A percentile compares a stretch with the other conserved stretches of the same genome.
phyloP scores from a whole-genome alignment of 2,797 vertebrate genomes.

The Melanotaenia trifasciata region DNA sequence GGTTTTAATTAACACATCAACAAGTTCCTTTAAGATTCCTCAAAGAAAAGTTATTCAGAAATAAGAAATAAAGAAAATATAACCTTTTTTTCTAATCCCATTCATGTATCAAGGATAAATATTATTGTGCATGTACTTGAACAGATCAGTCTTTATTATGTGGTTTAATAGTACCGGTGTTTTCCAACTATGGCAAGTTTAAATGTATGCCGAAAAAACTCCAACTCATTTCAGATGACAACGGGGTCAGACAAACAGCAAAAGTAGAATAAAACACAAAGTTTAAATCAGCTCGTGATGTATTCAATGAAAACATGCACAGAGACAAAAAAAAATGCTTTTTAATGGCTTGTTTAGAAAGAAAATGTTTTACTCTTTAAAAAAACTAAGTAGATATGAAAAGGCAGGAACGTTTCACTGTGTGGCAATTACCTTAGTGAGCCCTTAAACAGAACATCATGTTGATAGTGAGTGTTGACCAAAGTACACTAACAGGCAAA shows the following conservation, averaged over 20 bases:
- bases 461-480: not conserved
- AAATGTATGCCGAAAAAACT: not conserved
- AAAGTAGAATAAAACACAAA: not conserved
- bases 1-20: not conserved
- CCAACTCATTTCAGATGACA: not conserved
- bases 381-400: not conserved
- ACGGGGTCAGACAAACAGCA: not conserved
- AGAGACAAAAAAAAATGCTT: not conserved
- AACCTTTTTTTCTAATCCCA: too few species aligned
- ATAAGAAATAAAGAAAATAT: not conserved
- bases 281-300: not conserved
- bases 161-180: not conserved
- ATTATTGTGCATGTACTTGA: not conserved
- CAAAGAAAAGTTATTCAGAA: not conserved
- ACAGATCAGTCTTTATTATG: not conserved
- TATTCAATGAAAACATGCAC: not conserved
- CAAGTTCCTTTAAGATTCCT: not conserved
- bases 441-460: not conserved
- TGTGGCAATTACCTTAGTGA: slow-evolving; percentile 35
- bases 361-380: not conserved
- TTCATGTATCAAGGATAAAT: not conserved
- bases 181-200: not conserved
- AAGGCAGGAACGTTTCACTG: slow-evolving; percentile 1
- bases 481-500: slow-evolving; percentile 45
- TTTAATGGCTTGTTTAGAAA: not conserved